Evolutionary conservation across 2,113 vertebrate species (phyloP).

Genomic region (Mugil cephalus): DNA sequence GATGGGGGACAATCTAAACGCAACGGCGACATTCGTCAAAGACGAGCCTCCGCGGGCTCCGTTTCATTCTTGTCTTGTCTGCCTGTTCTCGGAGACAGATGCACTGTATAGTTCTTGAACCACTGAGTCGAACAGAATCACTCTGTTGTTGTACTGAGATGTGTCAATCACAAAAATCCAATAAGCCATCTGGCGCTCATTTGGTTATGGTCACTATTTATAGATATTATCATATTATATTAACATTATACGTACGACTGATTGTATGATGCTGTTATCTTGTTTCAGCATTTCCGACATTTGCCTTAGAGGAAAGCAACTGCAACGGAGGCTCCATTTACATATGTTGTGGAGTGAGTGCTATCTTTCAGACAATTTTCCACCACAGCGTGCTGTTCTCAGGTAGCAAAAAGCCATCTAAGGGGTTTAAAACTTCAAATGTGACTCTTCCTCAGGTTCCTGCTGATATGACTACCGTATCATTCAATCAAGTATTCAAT

Average conservation of each 20-base stretch:
- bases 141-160: slow-evolving; percentile 48
- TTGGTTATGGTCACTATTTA: slow-evolving; percentile 37
- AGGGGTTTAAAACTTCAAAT: too few relatives aligned
- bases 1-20: slow-evolving; percentile 34
- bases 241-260: slow-evolving; percentile 33
- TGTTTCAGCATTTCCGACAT: too few relatives aligned
- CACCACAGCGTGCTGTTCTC: too few relatives aligned
- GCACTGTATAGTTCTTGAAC: slow-evolving; percentile 53
- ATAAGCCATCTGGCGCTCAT: slow-evolving; percentile 63
- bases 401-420: too few relatives aligned
- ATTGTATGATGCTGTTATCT: slow-evolving; percentile 35
- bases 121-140: slow-evolving; percentile 53
- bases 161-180: slow-evolving; percentile 60
- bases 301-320: too few relatives aligned
- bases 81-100: slow-evolving; percentile 57
- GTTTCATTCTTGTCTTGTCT: slow-evolving; percentile 47
- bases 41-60: slow-evolving; percentile 31
- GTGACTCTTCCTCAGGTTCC: too few relatives aligned
- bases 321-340: too few relatives aligned
- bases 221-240: slow-evolving; percentile 46
- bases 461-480: too few relatives aligned
- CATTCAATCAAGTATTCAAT: too few relatives aligned
- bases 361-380: too few relatives aligned
- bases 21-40: slow-evolving; percentile 51
- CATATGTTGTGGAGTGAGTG: too few relatives aligned